Evolutionary conservation across 1,140 invertebrate genomes (phyloP).

Genomic region (Oryctes rhinoceros): DNA sequence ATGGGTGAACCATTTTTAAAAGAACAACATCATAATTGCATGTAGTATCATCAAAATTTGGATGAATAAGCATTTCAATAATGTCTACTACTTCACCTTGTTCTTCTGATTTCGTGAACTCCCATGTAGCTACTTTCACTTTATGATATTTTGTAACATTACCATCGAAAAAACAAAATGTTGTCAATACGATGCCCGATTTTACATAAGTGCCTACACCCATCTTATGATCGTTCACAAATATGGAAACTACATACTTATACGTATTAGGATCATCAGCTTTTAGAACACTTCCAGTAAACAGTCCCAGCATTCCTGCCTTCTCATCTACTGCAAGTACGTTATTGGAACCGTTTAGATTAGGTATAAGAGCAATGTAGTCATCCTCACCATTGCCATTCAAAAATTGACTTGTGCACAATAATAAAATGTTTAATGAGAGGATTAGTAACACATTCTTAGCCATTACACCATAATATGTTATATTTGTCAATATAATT

Average conservation of each 20-base stretch:
- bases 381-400: background rate
- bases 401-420: constrained; percentile 26
- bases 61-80: constrained; percentile 25
- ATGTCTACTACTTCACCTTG: background rate
- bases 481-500: background rate
- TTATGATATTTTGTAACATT: constrained; percentile 24
- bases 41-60: constrained; percentile 30
- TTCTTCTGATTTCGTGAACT: background rate
- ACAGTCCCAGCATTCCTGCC: background rate
- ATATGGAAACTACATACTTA: constrained; percentile 26
- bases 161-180: constrained; percentile 32
- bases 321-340: background rate
- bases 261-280: constrained; percentile 9
- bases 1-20: constrained; percentile 1
- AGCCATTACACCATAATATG: background rate
- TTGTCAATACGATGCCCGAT: background rate
- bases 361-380: constrained; percentile 13
- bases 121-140: background rate
- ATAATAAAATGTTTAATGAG: constrained; percentile 26
- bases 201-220: constrained; percentile 25
- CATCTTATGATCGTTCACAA: constrained; percentile 29
- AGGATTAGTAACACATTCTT: background rate
- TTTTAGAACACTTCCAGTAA: background rate
- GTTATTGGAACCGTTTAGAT: background rate
- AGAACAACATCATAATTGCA: constrained; percentile 35